Conservation (phyloP, 2,113 vertebrate genomes). For the Gambusia holbrooki region DNA sequence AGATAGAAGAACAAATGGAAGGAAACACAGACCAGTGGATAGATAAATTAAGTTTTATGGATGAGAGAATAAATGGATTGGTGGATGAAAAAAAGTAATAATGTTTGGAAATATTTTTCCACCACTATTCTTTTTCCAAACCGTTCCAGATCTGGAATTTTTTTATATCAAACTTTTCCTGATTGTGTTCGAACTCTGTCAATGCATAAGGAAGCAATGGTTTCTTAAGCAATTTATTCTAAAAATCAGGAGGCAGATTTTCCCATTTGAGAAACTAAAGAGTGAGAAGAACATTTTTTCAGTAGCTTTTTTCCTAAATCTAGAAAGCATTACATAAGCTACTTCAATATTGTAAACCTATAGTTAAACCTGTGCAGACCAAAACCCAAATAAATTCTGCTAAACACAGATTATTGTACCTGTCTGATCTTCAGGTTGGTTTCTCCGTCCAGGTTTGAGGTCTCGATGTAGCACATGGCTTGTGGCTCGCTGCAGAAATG, state of each 20-base stretch:
- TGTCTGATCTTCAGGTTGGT: conserved; percentile 98
- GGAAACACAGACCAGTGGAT: too few species aligned
- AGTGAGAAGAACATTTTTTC: too few species aligned
- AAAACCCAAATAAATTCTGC: too few species aligned
- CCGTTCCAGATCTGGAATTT: too few species aligned
- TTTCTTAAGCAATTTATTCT: neutral
- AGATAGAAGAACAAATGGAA: too few species aligned
- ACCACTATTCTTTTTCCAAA: neutral
- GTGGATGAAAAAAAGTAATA: neutral
- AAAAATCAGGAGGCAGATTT: neutral
- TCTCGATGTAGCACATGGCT: conserved; percentile 98
- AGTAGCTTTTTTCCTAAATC: too few species aligned
- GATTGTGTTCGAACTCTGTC: neutral
- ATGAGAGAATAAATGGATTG: neutral
- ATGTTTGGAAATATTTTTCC: neutral
- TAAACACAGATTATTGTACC: conserved; percentile 73
- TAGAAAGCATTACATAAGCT: too few species aligned
- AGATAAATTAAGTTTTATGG: neutral
- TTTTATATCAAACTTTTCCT: too few species aligned
- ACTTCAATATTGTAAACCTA: too few species aligned
- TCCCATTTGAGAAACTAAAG: too few species aligned
- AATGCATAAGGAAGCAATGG: neutral
- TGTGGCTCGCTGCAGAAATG: conserved; percentile 90
- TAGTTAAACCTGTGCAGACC: too few species aligned
- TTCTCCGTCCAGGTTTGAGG: conserved; percentile 97